Conservation (phyloP, 2,888 invertebrate species). For the Syrista parreyssii region DNA sequence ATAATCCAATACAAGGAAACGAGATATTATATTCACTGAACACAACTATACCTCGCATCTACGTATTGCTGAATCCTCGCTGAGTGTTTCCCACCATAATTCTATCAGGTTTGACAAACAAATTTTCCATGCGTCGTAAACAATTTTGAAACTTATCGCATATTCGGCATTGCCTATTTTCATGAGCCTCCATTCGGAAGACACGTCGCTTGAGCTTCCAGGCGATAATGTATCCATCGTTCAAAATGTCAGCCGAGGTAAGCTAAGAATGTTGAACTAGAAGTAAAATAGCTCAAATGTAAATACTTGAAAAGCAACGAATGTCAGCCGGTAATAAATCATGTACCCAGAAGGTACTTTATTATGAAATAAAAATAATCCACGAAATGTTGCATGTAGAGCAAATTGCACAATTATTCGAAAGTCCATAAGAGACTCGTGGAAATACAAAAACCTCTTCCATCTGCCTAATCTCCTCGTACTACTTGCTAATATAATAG, state of each 20-base stretch:
- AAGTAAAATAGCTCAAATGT: background rate
- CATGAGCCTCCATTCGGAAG: conserved; percentile 8
- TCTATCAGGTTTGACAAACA: conserved; percentile 40
- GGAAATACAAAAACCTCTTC: background rate
- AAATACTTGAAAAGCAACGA: background rate
- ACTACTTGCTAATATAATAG: background rate
- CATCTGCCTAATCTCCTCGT: background rate
- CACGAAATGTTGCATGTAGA: background rate
- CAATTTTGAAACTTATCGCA: conserved; percentile 28
- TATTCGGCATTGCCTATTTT: conserved; percentile 30
- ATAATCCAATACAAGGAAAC: background rate
- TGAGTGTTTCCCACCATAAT: conserved; percentile 41
- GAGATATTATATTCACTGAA: background rate
- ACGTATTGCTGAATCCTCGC: conserved; percentile 31
- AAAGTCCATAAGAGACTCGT: background rate
- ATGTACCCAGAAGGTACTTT: background rate
- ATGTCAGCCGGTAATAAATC: background rate
- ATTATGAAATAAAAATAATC: background rate
- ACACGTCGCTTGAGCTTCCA: background rate
- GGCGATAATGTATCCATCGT: background rate
- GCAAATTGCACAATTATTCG: background rate
- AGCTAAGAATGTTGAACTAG: background rate
- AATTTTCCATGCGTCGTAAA: conserved; percentile 27
- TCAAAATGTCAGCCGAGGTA: background rate
- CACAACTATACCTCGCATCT: conserved; percentile 42